These are phyloP conservation scores for Panzeria rudis DNA, from an alignment of 2,888 invertebrate genomes.

Conservation along the genomic window DNA sequence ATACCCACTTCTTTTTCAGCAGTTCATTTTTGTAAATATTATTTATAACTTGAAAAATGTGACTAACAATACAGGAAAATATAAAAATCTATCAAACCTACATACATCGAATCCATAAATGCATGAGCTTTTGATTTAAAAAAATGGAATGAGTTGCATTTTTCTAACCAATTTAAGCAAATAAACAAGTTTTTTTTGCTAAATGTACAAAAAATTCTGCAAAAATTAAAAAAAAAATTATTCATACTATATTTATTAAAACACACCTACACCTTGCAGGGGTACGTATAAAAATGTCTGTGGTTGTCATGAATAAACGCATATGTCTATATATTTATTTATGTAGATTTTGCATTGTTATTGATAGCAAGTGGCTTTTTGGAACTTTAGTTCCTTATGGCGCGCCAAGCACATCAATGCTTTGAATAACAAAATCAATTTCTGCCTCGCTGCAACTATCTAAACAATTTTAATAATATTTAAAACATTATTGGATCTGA, in stretches of 20 bases:
- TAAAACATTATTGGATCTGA: too few relatives aligned
- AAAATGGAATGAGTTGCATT: neutral
- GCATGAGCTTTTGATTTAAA: neutral
- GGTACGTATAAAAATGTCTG: neutral
- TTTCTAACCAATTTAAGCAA: conserved; percentile 23
- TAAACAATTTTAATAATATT: too few relatives aligned
- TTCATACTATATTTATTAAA: conserved; percentile 21
- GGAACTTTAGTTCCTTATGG: too few relatives aligned
- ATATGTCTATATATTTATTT: neutral
- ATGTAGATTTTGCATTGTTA: too few relatives aligned
- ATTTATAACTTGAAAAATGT: neutral
- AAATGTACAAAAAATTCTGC: conserved; percentile 8
- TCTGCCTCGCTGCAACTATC: too few relatives aligned
- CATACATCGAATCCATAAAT: neutral
- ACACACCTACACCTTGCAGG: conserved; percentile 32
- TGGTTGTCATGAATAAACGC: neutral
- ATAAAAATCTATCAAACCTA: conserved; percentile 5
- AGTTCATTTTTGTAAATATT: neutral
- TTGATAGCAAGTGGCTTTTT: too few relatives aligned
- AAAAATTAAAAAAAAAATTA: conserved; percentile 1
- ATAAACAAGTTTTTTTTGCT: conserved; percentile 15
- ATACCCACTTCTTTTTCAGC: neutral
- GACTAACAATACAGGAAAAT: conserved; percentile 46
- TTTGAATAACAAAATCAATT: too few relatives aligned
- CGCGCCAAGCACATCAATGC: too few relatives aligned